Conservation (phyloP, 2,888 invertebrate genomes). For the Hyppa rectilinea region DNA sequence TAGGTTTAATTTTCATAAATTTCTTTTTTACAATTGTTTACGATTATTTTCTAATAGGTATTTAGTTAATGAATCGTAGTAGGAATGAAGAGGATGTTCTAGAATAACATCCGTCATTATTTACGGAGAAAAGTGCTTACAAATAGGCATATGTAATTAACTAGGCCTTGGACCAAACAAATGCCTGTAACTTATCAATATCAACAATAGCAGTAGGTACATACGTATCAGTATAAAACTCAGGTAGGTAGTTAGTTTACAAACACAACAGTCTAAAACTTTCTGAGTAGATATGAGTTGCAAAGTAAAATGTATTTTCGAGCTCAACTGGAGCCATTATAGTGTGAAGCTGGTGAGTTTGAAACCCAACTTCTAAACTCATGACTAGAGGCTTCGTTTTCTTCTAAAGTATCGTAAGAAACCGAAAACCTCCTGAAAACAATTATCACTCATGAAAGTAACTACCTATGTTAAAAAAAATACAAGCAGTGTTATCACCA, state of each 20-base stretch:
- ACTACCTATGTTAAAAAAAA: no score
- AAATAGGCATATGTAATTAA: no score
- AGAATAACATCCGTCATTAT: not conserved
- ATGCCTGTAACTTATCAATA: constrained; percentile 8
- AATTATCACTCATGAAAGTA: not conserved
- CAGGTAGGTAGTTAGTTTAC: not conserved
- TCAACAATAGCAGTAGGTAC: not conserved
- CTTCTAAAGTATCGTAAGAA: not conserved
- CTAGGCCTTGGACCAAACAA: not conserved
- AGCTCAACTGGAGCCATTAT: not conserved
- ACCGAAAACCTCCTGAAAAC: not conserved
- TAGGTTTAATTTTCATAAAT: no score
- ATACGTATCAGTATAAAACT: not conserved
- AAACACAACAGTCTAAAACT: not conserved
- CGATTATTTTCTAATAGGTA: not conserved
- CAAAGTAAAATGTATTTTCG: not conserved
- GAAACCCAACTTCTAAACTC: not conserved
- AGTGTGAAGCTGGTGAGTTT: not conserved
- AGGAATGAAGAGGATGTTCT: constrained; percentile 9
- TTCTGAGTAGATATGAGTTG: no score
- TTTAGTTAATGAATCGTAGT: not conserved
- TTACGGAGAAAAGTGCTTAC: no score
- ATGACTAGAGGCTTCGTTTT: not conserved
- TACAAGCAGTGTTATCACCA: no score
- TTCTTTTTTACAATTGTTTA: not conserved